A percentile compares a stretch with the other conserved stretches of the same genome.
Conservation (phyloP, 1,140 invertebrate species). For the Choristoneura fumiferana region DNA sequence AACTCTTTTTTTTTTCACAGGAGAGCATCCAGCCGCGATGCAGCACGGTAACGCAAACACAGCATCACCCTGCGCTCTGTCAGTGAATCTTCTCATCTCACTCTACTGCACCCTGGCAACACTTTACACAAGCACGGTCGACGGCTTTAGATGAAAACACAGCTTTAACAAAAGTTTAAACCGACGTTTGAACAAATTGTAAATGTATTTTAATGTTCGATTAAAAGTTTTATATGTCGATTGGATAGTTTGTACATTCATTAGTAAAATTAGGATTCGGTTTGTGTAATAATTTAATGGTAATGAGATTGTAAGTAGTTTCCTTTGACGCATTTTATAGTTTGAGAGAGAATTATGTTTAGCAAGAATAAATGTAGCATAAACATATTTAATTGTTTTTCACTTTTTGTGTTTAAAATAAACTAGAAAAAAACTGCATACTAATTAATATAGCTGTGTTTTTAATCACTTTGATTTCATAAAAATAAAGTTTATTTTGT, state of each 20-base stretch:
- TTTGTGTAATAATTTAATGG: too few species aligned
- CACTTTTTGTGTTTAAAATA: too few species aligned
- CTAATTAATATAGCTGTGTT: too few species aligned
- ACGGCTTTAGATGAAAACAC: constrained; percentile 74
- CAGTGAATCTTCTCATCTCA: constrained; percentile 73
- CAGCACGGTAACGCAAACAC: constrained; percentile 84
- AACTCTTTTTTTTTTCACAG: constrained; percentile 79
- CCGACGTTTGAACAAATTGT: constrained; percentile 20
- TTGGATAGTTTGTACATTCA: not conserved
- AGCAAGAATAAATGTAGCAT: too few species aligned
- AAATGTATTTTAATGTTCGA: constrained; percentile 20
- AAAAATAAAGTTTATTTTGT: too few species aligned
- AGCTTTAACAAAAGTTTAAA: constrained; percentile 26
- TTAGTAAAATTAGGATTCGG: too few species aligned
- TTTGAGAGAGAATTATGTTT: too few species aligned
- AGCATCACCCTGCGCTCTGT: constrained; percentile 70
- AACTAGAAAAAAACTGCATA: too few species aligned
- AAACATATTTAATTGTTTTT: too few species aligned
- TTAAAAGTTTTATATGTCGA: constrained; percentile 26
- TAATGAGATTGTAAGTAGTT: too few species aligned
- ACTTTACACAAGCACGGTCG: constrained; percentile 65
- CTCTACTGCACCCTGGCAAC: constrained; percentile 73
- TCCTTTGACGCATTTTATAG: too few species aligned
- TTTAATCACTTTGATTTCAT: too few species aligned
- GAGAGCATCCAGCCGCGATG: constrained; percentile 91